Conservation (phyloP, 2,113 vertebrate species). For the Oncorhynchus keta region DNA sequence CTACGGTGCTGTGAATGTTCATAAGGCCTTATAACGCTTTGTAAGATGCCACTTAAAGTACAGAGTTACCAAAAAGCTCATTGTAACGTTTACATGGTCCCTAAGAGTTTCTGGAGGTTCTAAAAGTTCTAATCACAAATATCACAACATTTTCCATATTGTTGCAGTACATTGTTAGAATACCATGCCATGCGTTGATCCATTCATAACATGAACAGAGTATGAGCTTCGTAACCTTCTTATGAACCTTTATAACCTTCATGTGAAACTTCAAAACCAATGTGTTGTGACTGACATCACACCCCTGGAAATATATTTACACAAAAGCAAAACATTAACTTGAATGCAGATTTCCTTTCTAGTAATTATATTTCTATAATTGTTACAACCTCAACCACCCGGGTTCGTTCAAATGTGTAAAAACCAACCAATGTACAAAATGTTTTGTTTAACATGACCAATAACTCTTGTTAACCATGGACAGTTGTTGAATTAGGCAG, state of each 20-base stretch:
- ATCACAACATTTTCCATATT: constrained; percentile 5
- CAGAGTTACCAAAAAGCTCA: constrained; percentile 1
- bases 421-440: not conserved
- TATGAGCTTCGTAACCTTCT: not conserved
- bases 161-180: constrained; percentile 7
- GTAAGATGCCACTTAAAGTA: no score
- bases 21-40: no score
- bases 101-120: not conserved
- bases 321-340: no score
- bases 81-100: constrained; percentile 27
- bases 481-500: not conserved
- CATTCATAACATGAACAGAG: constrained; percentile 4
- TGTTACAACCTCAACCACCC: not conserved
- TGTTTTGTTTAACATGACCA: no score
- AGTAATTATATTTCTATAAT: not conserved
- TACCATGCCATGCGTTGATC: not conserved
- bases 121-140: not conserved
- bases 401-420: constrained; percentile 8
- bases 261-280: not conserved
- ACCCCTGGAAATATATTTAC: not conserved
- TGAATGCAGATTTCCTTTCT: no score
- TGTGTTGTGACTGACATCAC: not conserved
- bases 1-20: no score
- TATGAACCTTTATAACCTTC: not conserved
- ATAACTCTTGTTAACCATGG: not conserved